Evolutionary conservation across 2,797 vertebrate species (phyloP), one percentile per base, ranked within the genome.

Genomic region (Chelon labrosus): DNA sequence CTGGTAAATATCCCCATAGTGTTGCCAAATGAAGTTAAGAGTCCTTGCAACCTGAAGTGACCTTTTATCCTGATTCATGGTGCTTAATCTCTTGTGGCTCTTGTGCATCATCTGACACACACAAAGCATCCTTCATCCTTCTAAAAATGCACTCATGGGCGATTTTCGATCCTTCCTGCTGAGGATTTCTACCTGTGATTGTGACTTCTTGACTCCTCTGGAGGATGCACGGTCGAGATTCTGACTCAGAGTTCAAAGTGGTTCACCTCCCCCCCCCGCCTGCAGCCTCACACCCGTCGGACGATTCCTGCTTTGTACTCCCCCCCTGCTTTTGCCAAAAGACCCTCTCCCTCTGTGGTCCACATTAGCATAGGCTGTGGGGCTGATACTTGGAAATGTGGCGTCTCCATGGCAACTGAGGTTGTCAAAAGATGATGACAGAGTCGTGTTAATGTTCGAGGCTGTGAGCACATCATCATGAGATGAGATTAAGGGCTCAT

Each of bases 341-440:
- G 31, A 27, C 25, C 25, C 31, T 35, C 31, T 4, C 25, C 65
- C 60, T 63, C 69, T 63, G 56, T 75, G 83, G 82, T 80, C 73
- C 62, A 42, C 42, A 64, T 77, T 66, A 81, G 83, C 82, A 70
- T 14, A 17, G 35, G 31, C 77, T 80, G 79, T 61, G 5, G 38
- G 39, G 66, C 64, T 83, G 51, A 35, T 35, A 35, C 31, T 46
- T 67, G 75, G 75, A 80, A 79, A 77, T 74, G 61, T 82, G 74
- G 69, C 47, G 85, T 92, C 75, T 84, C 91, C 89, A 91, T 92
- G 90, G 92, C 85, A 91, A 93, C 90, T 75, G 79, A 65, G 81
- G 66, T 55, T 86, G 83, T 87, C 80, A 87, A 64, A 76, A 7
- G 47, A 58, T 38, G 65, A 70, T 73, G 76, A 86, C 58, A 82